phyloP scores from a whole-genome alignment of 1,140 invertebrate species.

The Bombus confusus region DNA sequence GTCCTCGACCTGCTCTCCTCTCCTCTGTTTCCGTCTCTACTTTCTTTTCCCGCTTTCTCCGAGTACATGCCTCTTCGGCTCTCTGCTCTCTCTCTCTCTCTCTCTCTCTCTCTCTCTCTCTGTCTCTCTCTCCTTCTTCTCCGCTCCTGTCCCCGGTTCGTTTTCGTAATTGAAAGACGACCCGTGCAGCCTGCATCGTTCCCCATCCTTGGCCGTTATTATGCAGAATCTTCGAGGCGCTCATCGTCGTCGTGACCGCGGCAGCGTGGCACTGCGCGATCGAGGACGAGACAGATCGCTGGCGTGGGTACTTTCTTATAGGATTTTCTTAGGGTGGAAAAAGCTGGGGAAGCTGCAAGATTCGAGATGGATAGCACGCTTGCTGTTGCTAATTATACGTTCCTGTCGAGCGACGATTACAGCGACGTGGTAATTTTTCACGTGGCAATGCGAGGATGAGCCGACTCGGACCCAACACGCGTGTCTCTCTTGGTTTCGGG shows the following conservation, averaged over 20 bases:
- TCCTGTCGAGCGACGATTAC: background rate
- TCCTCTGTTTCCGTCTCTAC: background rate
- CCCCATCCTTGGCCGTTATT: slow-evolving; percentile 14
- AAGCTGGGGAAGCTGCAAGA: background rate
- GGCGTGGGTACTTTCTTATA: background rate
- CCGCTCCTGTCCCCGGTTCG: slow-evolving; percentile 14
- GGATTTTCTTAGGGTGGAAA: background rate
- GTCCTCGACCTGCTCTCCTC: slow-evolving; percentile 57
- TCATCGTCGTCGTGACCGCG: slow-evolving; percentile 17
- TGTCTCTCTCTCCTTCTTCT: background rate
- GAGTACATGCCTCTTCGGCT: background rate
- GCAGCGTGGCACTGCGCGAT: background rate
- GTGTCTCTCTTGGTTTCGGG: background rate
- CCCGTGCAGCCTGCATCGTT: background rate
- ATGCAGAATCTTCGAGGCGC: slow-evolving; percentile 34
- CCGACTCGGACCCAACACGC: background rate
- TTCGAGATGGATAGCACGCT: background rate
- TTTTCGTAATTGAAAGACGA: slow-evolving; percentile 67
- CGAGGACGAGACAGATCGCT: background rate
- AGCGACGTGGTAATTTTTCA: background rate
- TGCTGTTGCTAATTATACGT: background rate
- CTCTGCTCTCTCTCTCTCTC: background rate
- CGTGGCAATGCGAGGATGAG: background rate
- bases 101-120: background rate
- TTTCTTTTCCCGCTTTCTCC: background rate